Conservation (phyloP, 2,113 vertebrate species). For the Colius striatus region DNA sequence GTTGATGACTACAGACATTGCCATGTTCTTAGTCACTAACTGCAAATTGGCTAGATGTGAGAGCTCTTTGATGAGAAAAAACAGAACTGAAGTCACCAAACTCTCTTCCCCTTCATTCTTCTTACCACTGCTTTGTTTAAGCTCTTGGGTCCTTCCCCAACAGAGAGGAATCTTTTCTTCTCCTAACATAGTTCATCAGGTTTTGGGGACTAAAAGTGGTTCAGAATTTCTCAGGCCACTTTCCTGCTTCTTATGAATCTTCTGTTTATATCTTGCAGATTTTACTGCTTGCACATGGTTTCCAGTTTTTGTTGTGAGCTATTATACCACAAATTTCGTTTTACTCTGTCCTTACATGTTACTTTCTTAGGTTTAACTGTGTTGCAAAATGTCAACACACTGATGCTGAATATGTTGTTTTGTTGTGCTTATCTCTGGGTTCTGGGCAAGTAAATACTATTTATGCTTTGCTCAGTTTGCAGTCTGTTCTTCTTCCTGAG, state of each 20-base stretch:
- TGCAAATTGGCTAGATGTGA: background rate
- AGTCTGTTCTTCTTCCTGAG: background rate
- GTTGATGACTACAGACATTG: background rate
- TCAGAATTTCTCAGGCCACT: background rate
- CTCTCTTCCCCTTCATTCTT: background rate
- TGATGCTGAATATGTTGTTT: background rate
- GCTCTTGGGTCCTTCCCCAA: background rate
- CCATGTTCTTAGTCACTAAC: background rate
- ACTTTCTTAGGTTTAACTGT: background rate
- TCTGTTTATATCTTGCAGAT: background rate
- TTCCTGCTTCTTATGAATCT: background rate
- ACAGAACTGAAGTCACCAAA: background rate
- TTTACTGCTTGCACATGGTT: background rate
- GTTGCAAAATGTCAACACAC: background rate
- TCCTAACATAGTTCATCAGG: background rate
- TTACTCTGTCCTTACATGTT: background rate
- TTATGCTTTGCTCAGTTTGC: background rate
- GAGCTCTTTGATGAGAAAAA: background rate
- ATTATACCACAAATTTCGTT: background rate
- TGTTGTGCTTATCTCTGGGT: background rate
- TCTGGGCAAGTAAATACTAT: background rate
- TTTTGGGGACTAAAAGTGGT: background rate
- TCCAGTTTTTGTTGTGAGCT: background rate
- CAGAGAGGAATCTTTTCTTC: background rate
- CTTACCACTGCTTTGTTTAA: background rate